Conservation (phyloP, 2,888 invertebrate genomes). For the Phania funesta region DNA sequence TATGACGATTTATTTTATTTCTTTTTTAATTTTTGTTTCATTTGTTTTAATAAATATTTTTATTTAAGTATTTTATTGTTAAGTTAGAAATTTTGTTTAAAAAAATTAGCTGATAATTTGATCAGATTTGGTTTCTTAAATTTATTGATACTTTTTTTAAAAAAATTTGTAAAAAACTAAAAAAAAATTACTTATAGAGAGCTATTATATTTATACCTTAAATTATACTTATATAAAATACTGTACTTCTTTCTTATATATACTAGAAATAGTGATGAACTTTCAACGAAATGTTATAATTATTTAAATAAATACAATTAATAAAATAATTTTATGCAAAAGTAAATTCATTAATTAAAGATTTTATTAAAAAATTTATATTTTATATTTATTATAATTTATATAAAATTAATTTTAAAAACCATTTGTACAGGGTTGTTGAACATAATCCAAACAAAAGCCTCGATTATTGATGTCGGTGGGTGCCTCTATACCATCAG, state of each 20-base stretch:
- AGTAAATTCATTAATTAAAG: too few species aligned
- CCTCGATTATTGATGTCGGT: slow-evolving; percentile 88
- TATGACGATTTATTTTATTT: slow-evolving; percentile 41
- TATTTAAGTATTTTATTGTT: slow-evolving; percentile 29
- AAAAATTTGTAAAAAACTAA: slow-evolving; percentile 14
- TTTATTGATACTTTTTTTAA: slow-evolving; percentile 22
- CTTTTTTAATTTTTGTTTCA: slow-evolving; percentile 4
- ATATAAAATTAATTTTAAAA: slow-evolving; percentile 63
- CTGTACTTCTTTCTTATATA: background rate
- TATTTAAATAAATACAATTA: slow-evolving; percentile 50
- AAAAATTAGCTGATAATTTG: slow-evolving; percentile 20
- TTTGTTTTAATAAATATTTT: too few species aligned
- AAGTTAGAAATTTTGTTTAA: slow-evolving; percentile 48
- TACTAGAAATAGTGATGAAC: slow-evolving; percentile 1
- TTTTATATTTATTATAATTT: background rate
- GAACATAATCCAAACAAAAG: slow-evolving; percentile 91
- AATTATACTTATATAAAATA: slow-evolving; percentile 6
- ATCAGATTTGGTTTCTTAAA: slow-evolving; percentile 11
- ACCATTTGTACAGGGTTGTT: slow-evolving; percentile 90
- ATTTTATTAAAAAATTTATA: background rate
- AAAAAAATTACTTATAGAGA: background rate
- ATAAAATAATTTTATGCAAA: too few species aligned
- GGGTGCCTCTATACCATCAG: slow-evolving; percentile 89
- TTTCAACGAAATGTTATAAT: slow-evolving; percentile 42
- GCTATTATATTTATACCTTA: background rate